Conservation (phyloP, 2,797 vertebrate genomes). For the Orientallactaga sibirica region DNA sequence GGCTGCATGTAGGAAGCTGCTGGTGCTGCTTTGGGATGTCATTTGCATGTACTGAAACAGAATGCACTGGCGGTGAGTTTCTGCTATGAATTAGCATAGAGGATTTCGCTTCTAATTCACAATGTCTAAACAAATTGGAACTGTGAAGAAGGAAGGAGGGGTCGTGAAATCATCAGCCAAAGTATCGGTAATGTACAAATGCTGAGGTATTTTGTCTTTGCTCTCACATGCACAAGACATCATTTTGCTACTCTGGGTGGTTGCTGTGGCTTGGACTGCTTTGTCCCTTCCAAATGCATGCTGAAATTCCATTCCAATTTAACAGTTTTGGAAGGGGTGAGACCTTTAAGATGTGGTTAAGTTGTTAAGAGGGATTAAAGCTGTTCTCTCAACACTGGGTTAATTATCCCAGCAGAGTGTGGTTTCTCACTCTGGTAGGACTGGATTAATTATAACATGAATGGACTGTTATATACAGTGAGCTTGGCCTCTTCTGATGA, state of each 20-base stretch:
- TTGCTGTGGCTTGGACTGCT: background rate
- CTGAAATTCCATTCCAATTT: background rate
- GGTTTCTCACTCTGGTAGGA: background rate
- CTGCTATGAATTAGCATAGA: background rate
- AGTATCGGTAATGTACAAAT: slow-evolving; percentile 18
- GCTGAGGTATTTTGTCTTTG: background rate
- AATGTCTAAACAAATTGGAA: background rate
- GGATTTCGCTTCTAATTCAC: background rate
- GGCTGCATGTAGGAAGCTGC: background rate
- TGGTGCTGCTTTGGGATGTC: background rate
- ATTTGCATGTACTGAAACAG: background rate
- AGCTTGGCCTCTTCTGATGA: background rate
- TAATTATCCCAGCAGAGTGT: background rate
- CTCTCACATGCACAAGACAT: background rate
- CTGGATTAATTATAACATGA: background rate
- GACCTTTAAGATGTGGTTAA: background rate
- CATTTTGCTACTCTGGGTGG: background rate
- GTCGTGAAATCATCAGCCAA: slow-evolving; percentile 44
- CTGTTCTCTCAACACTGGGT: background rate
- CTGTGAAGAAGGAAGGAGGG: background rate
- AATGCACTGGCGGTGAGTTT: background rate
- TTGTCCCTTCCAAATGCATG: background rate
- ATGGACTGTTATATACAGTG: background rate
- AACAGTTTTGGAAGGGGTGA: background rate
- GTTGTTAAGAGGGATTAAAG: background rate